Conservation (phyloP, 2,888 invertebrate genomes). For the Trimorus sp. region DNA sequence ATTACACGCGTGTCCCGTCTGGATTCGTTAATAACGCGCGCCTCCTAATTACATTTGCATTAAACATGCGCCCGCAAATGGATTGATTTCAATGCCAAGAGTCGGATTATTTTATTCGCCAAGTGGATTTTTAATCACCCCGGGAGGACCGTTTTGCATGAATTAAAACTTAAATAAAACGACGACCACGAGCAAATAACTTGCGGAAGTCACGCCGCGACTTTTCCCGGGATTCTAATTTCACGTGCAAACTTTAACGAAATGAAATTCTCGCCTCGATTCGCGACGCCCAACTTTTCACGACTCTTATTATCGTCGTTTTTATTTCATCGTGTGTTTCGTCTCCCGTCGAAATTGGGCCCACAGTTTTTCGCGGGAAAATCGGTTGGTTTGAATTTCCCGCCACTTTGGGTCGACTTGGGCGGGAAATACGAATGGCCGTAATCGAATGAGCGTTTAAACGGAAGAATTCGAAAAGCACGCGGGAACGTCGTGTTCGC, state of each 20-base stretch:
- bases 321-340: too few species aligned
- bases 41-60: constrained; percentile 20
- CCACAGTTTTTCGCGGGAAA: too few species aligned
- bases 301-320: too few species aligned
- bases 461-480: constrained; percentile 1
- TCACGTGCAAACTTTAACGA: constrained; percentile 9
- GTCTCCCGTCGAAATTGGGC: too few species aligned
- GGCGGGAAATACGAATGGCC: background rate
- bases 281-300: background rate
- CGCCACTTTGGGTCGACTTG: background rate
- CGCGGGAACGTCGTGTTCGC: background rate
- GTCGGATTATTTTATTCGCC: constrained; percentile 12
- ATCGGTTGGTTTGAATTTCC: background rate
- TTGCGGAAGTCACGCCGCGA: constrained; percentile 18
- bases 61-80: constrained; percentile 13
- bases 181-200: constrained; percentile 21
- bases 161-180: constrained; percentile 30
- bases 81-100: constrained; percentile 31
- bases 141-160: constrained; percentile 9
- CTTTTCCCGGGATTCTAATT: constrained; percentile 30
- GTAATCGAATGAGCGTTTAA: background rate
- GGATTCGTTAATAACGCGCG: constrained; percentile 8
- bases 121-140: constrained; percentile 29
- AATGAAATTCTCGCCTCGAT: constrained; percentile 4
- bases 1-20: constrained; percentile 17